Percentiles rank a stretch among this genome's conserved stretches.
Conservation (phyloP, 1,140 invertebrate genomes). For the Saccostrea cuccullata region DNA sequence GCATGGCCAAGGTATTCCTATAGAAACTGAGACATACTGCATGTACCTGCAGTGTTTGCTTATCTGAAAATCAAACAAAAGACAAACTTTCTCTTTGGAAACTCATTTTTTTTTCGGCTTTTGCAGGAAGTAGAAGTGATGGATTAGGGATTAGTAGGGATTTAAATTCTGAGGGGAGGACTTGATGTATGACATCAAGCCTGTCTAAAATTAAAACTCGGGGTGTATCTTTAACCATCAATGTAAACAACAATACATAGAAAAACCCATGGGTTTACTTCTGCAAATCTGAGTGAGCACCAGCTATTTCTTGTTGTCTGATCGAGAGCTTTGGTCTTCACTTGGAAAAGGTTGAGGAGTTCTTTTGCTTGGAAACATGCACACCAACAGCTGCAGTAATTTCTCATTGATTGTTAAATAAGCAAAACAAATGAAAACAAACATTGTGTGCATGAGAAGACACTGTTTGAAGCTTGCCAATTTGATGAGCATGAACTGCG, state of each 20-base stretch:
- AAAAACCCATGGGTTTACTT: not conserved
- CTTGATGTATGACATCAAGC: slow-evolving; percentile 26
- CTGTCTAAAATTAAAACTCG: slow-evolving; percentile 11
- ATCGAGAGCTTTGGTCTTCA: not conserved
- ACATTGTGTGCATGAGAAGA: not conserved
- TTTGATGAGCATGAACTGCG: not conserved
- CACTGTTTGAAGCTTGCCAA: not conserved
- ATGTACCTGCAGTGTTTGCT: slow-evolving; percentile 1
- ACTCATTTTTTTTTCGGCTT: not conserved
- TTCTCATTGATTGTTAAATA: not conserved
- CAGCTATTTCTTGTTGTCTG: not conserved
- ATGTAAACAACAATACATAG: not conserved
- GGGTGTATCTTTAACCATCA: not conserved
- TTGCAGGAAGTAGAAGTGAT: not conserved
- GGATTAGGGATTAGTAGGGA: not conserved
- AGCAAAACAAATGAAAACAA: slow-evolving; percentile 32
- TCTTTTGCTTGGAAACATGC: not conserved
- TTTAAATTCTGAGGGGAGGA: slow-evolving; percentile 1
- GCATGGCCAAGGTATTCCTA: not conserved
- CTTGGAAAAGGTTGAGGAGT: not conserved
- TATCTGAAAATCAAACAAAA: slow-evolving; percentile 23
- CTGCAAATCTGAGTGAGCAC: not conserved
- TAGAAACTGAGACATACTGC: not conserved
- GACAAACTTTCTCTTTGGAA: slow-evolving; percentile 12
- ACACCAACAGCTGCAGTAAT: slow-evolving; percentile 12